Evolutionary conservation across 2,888 invertebrate genomes (phyloP), one percentile per base, ranked within the genome.

Genomic region (Tupiocoris notatus): DNA sequence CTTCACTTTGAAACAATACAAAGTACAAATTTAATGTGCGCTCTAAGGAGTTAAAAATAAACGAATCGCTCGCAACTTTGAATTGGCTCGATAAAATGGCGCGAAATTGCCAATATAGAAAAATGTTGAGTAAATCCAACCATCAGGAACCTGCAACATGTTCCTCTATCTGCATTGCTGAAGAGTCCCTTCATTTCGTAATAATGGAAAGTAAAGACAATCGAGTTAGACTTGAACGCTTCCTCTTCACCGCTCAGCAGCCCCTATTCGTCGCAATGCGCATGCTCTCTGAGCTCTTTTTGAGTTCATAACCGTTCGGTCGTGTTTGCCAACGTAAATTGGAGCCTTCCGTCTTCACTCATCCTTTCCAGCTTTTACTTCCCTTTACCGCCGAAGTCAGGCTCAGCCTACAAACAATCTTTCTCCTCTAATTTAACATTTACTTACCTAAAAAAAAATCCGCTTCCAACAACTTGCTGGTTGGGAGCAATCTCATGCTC

Each of bases 151-250:
- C n/a, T n/a, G n/a, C n/a, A n/a, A n/a, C n/a, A n/a, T n/a, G n/a
- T n/a, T n/a, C n/a, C n/a, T n/a, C n/a, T n/a, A n/a, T n/a, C n/a
- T n/a, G n/a, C n/a, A n/a, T n/a, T n/a, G n/a, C n/a, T 39, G 39
- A 39, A 39, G 39, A 62, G 73, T 63, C 73, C 73, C 73, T 73
- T 73, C 73, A 73, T 73, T 73, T 63, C 21, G 73, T 73, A 73
- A 73, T 73, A 73, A 73, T 73, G 73, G 63, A 73, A 73, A 73
- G 73, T 73, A 73, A 73, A 73, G 73, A 73, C 73, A 73, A 73
- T 73, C 73, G 73, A 23, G 61, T 62, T 54, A 56, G 23, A 12
- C 39, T 39, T 12, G 6, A 39, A 39, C 39, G 12, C 39, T 39
- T 39, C 39, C 39, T 39, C 12, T 39, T 39, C 39, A 39, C 39